Conservation (phyloP, 2,113 vertebrate species). For the Cyprinodon brontotheroides region DNA sequence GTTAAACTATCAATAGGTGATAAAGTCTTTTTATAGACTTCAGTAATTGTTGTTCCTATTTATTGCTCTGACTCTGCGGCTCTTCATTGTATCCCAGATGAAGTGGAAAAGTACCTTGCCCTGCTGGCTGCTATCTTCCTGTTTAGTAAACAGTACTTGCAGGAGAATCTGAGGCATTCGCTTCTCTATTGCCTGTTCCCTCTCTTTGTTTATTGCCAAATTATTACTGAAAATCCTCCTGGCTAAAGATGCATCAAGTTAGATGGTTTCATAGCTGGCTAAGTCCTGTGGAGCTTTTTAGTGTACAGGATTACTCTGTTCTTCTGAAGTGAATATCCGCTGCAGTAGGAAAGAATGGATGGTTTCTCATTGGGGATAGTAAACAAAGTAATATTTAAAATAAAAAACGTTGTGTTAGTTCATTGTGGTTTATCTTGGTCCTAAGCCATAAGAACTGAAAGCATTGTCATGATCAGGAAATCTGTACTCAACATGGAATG, state of each 20-base stretch:
- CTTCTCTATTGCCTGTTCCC: constrained; percentile 4
- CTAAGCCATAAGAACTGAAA: constrained; percentile 21
- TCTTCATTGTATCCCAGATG: neutral
- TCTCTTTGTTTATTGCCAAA: constrained; percentile 18
- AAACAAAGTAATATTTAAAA: constrained; percentile 30
- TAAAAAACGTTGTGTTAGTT: neutral
- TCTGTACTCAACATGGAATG: constrained; percentile 64
- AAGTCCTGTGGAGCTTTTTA: constrained; percentile 27
- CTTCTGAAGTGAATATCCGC: neutral
- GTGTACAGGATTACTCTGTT: constrained; percentile 1
- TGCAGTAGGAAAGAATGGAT: neutral
- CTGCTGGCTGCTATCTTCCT: constrained; percentile 29
- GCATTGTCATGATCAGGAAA: constrained; percentile 74
- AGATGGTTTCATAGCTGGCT: neutral
- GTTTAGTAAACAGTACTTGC: constrained; percentile 55
- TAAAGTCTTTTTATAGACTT: neutral
- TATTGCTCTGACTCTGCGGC: neutral
- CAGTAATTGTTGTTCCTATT: neutral
- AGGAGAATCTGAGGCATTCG: constrained; percentile 14
- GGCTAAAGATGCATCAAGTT: constrained; percentile 34
- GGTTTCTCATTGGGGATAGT: constrained; percentile 3
- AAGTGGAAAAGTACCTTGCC: constrained; percentile 44
- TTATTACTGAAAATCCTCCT: constrained; percentile 19
- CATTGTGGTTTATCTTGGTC: constrained; percentile 1
- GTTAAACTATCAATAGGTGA: neutral